Conservation (phyloP, 2,888 invertebrate species). For the Heliconius ismenius region DNA sequence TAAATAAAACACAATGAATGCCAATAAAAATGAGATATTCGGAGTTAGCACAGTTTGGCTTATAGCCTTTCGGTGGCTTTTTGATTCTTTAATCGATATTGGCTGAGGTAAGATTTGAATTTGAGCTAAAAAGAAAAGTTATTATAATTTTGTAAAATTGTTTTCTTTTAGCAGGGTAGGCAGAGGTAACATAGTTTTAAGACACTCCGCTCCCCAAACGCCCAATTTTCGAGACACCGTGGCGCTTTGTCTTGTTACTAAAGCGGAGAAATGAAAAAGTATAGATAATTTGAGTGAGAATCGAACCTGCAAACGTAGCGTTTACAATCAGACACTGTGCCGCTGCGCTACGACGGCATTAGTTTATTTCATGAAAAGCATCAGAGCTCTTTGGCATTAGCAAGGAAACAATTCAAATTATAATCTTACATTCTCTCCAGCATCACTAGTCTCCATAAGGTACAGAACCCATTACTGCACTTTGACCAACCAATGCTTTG, state of each 20-base stretch:
- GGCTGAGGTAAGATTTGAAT: constrained; percentile 1
- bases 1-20: constrained; percentile 68
- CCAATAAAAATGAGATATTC: constrained; percentile 56
- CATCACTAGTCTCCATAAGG: not conserved
- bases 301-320: not conserved
- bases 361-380: not conserved
- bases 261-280: not conserved
- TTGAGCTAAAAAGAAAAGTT: not conserved
- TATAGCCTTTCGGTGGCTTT: constrained; percentile 35
- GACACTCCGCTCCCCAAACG: no score
- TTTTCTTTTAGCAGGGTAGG: not conserved
- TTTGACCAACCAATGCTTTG: not conserved
- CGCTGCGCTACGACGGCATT: not conserved
- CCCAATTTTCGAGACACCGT: no score
- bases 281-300: not conserved
- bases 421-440: not conserved
- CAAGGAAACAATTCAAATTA: not conserved
- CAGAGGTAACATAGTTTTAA: not conserved
- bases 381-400: not conserved
- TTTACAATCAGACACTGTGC: not conserved
- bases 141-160: not conserved
- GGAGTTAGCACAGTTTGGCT: constrained; percentile 47
- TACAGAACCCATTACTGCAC: not conserved
- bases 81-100: constrained; percentile 24
- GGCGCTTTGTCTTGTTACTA: no score